These are phyloP conservation scores for Erythrocebus patas DNA, from an alignment of 2,113 vertebrate species.

Conservation along the genomic window DNA sequence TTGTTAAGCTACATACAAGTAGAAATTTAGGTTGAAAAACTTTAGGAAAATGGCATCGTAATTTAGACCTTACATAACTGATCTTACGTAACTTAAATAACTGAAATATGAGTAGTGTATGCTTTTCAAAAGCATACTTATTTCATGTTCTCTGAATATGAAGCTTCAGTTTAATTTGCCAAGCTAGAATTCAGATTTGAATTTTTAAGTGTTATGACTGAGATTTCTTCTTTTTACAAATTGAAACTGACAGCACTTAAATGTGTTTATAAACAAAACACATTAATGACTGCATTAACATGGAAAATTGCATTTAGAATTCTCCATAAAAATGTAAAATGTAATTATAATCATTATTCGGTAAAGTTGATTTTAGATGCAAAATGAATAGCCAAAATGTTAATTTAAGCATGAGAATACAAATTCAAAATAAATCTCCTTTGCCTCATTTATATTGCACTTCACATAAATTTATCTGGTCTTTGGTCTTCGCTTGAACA, in stretches of 20 bases:
- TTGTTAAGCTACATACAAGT: neutral
- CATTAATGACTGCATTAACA: conserved; percentile 68
- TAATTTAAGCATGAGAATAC: conserved; percentile 30
- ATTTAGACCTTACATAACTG: neutral
- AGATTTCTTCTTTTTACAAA: conserved; percentile 28
- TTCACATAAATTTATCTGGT: neutral
- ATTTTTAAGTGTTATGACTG: neutral
- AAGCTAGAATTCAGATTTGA: neutral
- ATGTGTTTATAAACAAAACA: conserved; percentile 73
- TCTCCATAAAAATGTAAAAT: conserved; percentile 63
- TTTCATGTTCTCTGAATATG: neutral
- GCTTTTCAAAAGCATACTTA: neutral
- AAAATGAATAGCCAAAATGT: neutral
- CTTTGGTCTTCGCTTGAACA: neutral
- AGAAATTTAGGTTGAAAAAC: neutral
- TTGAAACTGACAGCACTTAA: conserved; percentile 45
- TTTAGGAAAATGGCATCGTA: neutral
- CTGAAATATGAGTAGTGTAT: neutral
- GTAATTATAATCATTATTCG: conserved; percentile 55
- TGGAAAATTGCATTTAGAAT: conserved; percentile 63
- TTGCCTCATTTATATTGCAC: neutral
- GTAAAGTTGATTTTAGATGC: neutral
- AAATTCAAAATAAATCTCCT: neutral
- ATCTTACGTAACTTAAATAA: neutral
- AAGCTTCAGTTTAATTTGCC: conserved; percentile 1